Conservation (phyloP, 2,113 vertebrate genomes). For the Grus americana region DNA sequence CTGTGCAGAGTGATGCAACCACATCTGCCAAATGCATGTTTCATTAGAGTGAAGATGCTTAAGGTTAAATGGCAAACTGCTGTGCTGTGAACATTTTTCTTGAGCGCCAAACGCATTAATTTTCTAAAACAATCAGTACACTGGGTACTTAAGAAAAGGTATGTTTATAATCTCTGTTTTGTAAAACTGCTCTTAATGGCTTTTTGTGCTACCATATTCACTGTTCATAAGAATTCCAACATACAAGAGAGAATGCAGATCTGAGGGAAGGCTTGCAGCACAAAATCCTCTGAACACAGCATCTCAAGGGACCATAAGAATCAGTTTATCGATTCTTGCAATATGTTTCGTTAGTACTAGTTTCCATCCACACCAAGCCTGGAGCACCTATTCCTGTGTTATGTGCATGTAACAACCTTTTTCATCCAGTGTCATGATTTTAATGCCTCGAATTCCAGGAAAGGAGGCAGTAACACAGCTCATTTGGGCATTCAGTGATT, state of each 20-base stretch:
- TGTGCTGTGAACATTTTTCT: not conserved
- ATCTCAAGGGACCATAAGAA: not conserved
- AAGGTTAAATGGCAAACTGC: not conserved
- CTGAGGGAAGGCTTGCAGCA: not conserved
- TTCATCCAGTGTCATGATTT: not conserved
- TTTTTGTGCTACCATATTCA: not conserved
- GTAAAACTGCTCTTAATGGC: not conserved
- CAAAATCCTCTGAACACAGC: not conserved
- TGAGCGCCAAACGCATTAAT: not conserved
- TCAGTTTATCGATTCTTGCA: not conserved
- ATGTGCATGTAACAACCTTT: not conserved
- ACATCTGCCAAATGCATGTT: not conserved
- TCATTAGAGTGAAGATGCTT: conserved; percentile 1
- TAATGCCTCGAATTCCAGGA: not conserved
- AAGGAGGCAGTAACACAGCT: not conserved
- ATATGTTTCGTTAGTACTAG: not conserved
- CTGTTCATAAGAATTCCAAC: not conserved
- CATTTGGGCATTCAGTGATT: not conserved
- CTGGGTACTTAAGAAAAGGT: not conserved
- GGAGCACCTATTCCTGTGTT: not conserved
- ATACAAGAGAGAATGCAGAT: not conserved
- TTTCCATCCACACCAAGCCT: not conserved
- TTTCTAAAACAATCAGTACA: not conserved
- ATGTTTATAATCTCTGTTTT: not conserved
- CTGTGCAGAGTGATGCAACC: not conserved